Evolutionary conservation across 1,140 invertebrate genomes (phyloP).

Genomic region (Drosophila triauraria): DNA sequence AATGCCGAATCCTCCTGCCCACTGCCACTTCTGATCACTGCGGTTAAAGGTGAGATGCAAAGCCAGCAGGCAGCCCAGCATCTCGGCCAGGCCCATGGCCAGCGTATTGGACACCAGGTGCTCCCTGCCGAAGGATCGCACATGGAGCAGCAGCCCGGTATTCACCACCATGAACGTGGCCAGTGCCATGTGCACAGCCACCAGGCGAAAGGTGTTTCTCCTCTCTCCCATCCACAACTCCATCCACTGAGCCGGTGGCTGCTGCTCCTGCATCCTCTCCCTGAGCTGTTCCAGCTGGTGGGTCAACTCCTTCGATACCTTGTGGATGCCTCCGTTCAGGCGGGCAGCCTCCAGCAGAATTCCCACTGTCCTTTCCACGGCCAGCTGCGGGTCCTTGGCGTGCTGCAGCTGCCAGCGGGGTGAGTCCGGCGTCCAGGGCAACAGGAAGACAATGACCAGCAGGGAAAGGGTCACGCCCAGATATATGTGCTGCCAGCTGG

Average conservation of each 20-base stretch:
- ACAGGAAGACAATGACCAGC: constrained; percentile 75
- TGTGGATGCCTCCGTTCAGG: constrained; percentile 69
- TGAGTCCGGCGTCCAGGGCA: constrained; percentile 85
- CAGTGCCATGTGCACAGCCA: constrained; percentile 77
- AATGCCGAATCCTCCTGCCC: constrained; percentile 62
- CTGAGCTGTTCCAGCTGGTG: constrained; percentile 61
- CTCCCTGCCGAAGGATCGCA: constrained; percentile 84
- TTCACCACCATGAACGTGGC: constrained; percentile 82
- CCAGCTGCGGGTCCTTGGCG: constrained; percentile 36
- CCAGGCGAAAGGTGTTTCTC: constrained; percentile 57
- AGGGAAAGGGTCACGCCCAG: constrained; percentile 80
- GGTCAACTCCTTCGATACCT: constrained; percentile 72
- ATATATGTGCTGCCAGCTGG: constrained; percentile 84
- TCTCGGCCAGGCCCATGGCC: constrained; percentile 75
- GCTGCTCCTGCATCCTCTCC: constrained; percentile 42
- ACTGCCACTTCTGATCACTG: constrained; percentile 58
- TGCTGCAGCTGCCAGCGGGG: constrained; percentile 84
- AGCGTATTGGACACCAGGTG: constrained; percentile 81
- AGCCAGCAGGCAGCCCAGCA: constrained; percentile 75
- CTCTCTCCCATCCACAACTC: constrained; percentile 73
- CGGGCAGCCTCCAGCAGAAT: constrained; percentile 70
- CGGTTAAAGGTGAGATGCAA: constrained; percentile 55
- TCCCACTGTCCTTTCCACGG: constrained; percentile 48
- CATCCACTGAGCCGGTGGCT: constrained; percentile 60
- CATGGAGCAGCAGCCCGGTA: constrained; percentile 83